These are phyloP conservation scores for Chymomyza fuscimana DNA, from an alignment of 2,888 invertebrate species.

Conservation along the genomic window DNA sequence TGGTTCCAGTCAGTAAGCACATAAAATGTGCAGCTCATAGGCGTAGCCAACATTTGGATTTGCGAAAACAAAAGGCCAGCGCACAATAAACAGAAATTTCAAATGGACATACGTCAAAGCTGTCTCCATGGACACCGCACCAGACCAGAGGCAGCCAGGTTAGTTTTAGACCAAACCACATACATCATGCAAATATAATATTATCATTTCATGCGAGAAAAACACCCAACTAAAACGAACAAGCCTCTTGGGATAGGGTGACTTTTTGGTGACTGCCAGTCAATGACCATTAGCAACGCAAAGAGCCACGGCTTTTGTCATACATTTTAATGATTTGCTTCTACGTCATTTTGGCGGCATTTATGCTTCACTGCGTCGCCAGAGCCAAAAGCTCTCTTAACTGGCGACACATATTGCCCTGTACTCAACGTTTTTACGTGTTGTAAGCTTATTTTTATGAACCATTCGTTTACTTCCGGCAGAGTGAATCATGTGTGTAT, in stretches of 20 bases:
- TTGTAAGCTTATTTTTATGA: constrained; percentile 36
- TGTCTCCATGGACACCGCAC: neutral
- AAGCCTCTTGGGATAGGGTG: neutral
- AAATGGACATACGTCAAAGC: neutral
- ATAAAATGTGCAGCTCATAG: constrained; percentile 32
- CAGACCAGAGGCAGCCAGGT: neutral
- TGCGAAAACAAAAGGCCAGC: neutral
- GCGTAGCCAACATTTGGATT: neutral
- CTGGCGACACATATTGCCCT: constrained; percentile 33
- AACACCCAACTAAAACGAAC: neutral
- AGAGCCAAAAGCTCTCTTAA: constrained; percentile 32
- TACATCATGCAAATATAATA: neutral
- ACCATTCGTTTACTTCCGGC: constrained; percentile 43
- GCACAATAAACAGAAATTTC: neutral
- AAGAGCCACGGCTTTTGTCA: constrained; percentile 5
- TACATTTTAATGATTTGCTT: constrained; percentile 33
- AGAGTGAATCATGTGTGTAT: neutral
- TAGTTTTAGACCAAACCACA: neutral
- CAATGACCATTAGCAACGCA: neutral
- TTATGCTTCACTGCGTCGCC: constrained; percentile 46
- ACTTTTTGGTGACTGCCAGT: neutral
- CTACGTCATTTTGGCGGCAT: constrained; percentile 43
- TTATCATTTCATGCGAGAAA: neutral
- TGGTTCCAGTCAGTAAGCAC: constrained; percentile 45
- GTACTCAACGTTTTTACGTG: constrained; percentile 15